Evolutionary conservation across 2,888 invertebrate genomes (phyloP), one percentile per base, ranked within the genome.

Genomic region (Lasioglossum calceatum): DNA sequence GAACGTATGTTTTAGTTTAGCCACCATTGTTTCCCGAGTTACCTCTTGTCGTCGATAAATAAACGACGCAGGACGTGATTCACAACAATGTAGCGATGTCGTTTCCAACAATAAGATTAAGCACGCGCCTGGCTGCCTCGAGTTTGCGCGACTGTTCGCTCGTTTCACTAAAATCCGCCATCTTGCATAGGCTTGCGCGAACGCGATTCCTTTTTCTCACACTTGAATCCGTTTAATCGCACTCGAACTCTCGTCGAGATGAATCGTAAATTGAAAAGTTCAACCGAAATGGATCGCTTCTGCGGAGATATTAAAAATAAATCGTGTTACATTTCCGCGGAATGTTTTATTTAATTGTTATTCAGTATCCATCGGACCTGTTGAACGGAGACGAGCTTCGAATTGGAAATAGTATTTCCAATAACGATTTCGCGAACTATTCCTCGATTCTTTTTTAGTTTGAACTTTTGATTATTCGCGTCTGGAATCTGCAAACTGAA

Each of bases 311-410:
- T 16, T 32, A 32, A 10, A 67, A 39, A 67, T 67, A 67, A 67
- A 67, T 67, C 39, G 8, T 39, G 4, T 42, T n/a, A 14, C 36
- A 14, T 39, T 39, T 32, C n/a, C n/a, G 39, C n/a, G 2, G 39
- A n/a, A 71, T 23, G 5, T 71, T 71, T 71, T 23, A n/a, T 71
- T 71, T 42, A 12, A 71, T n/a, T 71, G 70, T 67, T 67, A 67
- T 36, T 67, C 16, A 27, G 70, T 42, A 71, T 77, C 47, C 50
- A 14, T 19, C 8, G 36, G 32, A 67, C 36, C 67, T 67, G 36
- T 36, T 67, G 36, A 67, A 67, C 19, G 67, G 14, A 27, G 54
- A 67, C 67, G 10, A 39, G 32, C 36, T 3, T 8, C 23, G 19
- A 32, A 23, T 36, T 36, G 10, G 8, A 23, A 23, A 67, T 36